Evolutionary conservation across 2,113 vertebrate genomes (phyloP).

Genomic region (Bubalus kerabau): DNA sequence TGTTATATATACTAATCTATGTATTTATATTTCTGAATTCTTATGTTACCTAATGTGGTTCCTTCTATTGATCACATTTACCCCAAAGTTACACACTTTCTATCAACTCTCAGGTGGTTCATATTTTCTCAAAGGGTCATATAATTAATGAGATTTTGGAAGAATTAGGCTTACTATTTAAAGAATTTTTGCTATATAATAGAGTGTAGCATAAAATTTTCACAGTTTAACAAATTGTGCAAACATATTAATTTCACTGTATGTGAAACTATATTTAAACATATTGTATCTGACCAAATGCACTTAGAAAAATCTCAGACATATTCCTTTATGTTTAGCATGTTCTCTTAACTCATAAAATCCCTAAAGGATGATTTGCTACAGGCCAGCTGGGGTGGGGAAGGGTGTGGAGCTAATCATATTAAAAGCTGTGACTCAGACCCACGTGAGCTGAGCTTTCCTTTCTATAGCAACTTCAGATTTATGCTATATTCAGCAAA

Average conservation of each 20-base stretch:
- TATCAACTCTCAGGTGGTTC: neutral
- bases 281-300: neutral
- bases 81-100: neutral
- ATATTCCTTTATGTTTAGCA: neutral
- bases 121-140: neutral
- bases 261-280: neutral
- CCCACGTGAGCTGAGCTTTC: neutral
- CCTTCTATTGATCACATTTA: neutral
- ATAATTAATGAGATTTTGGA: neutral
- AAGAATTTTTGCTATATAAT: neutral
- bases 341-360: constrained; percentile 9
- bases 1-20: neutral
- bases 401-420: neutral
- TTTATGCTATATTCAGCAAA: constrained; percentile 28
- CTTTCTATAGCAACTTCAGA: neutral
- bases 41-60: neutral
- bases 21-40: neutral
- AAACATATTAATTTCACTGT: neutral
- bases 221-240: neutral
- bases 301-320: neutral
- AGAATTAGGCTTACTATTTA: neutral
- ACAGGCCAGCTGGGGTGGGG: neutral
- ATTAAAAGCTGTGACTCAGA: constrained; percentile 57
- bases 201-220: neutral
- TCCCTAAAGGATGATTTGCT: neutral